A percentile compares a stretch with the other conserved stretches of the same genome.
phyloP scores from a whole-genome alignment of 30 jellyfish, hydroid and myxozoan species.

The Pelagia noctiluca region DNA sequence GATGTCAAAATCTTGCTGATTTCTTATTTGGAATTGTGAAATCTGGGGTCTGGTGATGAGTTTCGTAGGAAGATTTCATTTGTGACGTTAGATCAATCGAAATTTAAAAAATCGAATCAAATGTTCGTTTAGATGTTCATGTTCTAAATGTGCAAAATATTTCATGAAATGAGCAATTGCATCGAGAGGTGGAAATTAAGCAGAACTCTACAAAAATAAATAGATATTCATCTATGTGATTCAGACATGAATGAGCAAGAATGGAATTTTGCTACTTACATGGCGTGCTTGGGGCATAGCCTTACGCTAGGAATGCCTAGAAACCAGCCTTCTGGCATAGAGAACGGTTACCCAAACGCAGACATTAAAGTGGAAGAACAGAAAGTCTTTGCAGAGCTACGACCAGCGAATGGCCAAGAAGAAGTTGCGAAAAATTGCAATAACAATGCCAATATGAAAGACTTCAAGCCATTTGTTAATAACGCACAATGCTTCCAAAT shows the following conservation, averaged over 20 bases:
- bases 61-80: not conserved
- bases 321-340: not conserved
- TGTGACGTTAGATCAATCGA: slow-evolving; percentile 67
- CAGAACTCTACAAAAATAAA: not conserved
- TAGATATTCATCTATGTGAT: not conserved
- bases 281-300: not conserved
- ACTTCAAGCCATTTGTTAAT: too few relatives aligned
- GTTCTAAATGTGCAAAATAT: not conserved
- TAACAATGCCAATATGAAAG: too few relatives aligned
- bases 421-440: not conserved
- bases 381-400: not conserved
- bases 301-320: not conserved
- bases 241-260: not conserved
- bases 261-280: not conserved
- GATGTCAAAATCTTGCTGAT: too few relatives aligned
- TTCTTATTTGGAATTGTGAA: too few relatives aligned
- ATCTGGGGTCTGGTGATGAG: not conserved
- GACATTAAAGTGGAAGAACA: not conserved
- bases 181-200: not conserved
- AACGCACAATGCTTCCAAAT: too few relatives aligned
- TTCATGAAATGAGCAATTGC: not conserved
- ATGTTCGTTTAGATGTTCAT: not conserved
- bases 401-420: not conserved
- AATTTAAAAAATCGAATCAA: not conserved
- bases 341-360: not conserved